These are phyloP conservation scores for Rhinoraja longicauda DNA, from an alignment of 2,797 vertebrate species.

Conservation along the genomic window DNA sequence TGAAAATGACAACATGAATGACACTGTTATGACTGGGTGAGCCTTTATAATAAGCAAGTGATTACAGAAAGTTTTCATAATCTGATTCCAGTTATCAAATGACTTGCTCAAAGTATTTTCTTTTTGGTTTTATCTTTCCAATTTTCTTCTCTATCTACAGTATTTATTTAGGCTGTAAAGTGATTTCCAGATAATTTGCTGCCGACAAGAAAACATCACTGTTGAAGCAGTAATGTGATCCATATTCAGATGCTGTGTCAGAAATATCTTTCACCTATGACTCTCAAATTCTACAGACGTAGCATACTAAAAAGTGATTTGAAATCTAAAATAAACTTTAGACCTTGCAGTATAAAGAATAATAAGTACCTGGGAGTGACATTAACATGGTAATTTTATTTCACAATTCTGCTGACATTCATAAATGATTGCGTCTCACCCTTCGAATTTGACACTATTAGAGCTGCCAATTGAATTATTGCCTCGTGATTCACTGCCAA, in stretches of 20 bases:
- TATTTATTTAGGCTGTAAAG: background rate
- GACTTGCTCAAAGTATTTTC: conserved; percentile 6
- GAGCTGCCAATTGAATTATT: background rate
- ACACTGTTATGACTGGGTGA: conserved; percentile 10
- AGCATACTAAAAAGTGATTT: background rate
- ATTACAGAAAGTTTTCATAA: background rate
- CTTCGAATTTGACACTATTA: background rate
- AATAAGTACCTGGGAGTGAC: background rate
- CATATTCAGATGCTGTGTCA: conserved; percentile 7
- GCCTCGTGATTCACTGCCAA: conserved; percentile 1
- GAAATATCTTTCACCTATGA: background rate
- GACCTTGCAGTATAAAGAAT: background rate
- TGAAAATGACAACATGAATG: background rate
- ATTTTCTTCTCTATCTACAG: background rate
- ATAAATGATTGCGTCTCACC: background rate
- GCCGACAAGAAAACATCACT: background rate
- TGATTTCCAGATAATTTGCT: conserved; percentile 16
- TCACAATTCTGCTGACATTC: conserved; percentile 25
- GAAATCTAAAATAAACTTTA: background rate
- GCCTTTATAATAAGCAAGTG: background rate
- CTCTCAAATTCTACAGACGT: background rate
- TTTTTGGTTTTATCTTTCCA: background rate
- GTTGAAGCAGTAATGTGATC: conserved; percentile 10
- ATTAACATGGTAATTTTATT: background rate
- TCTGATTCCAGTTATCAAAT: background rate